These are phyloP conservation scores for Lithophane socia DNA, from an alignment of 2,888 invertebrate species.

Conservation along the genomic window DNA sequence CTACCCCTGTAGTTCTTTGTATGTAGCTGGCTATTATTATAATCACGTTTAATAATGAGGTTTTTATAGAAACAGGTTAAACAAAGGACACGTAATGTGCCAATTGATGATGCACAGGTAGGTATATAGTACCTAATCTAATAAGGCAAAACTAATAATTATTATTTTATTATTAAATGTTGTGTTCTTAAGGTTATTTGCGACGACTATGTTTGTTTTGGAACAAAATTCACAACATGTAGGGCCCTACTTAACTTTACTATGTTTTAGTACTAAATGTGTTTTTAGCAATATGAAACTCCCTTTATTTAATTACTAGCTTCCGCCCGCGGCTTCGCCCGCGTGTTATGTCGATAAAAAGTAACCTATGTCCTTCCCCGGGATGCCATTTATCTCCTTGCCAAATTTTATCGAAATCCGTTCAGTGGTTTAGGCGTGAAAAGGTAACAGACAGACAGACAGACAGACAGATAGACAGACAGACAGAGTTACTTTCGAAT, in stretches of 20 bases:
- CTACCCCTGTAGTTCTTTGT: not conserved
- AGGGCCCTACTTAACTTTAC: not conserved
- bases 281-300: not conserved
- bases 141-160: too few species aligned
- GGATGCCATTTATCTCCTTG: too few species aligned
- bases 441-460: too few species aligned
- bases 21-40: not conserved
- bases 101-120: too few species aligned
- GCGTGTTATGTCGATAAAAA: too few species aligned
- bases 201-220: not conserved
- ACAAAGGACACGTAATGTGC: not conserved
- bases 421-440: too few species aligned
- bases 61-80: conserved; percentile 17
- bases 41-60: not conserved
- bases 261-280: not conserved
- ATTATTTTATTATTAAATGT: not conserved
- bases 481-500: too few species aligned
- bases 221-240: not conserved
- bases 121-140: not conserved
- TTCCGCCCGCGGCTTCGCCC: too few species aligned
- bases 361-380: too few species aligned
- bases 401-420: too few species aligned
- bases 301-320: too few species aligned
- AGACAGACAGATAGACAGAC: too few species aligned
- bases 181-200: not conserved